These are phyloP conservation scores for Antedon mediterranea DNA, from an alignment of 53 echinoderm and acorn worm species.

Conservation along the genomic window DNA sequence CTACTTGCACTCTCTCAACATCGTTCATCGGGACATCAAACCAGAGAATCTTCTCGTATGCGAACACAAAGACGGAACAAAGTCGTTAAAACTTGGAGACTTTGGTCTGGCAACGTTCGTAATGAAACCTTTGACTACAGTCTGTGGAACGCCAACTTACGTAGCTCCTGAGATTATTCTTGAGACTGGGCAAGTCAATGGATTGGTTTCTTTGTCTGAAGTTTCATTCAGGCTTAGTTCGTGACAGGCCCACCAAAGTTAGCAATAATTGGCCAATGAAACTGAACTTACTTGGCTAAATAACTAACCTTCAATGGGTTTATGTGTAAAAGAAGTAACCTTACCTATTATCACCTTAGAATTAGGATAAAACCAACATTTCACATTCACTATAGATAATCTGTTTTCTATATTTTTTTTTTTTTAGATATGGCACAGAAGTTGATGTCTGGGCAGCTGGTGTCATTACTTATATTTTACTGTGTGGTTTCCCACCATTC, in stretches of 20 bases:
- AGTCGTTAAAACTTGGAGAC: slow-evolving; percentile 92
- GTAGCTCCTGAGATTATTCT: slow-evolving; percentile 96
- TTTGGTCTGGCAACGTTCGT: slow-evolving; percentile 89
- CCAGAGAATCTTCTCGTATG: slow-evolving; percentile 93
- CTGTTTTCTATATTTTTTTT: neutral
- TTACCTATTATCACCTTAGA: too few relatives aligned
- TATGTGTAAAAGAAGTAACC: too few relatives aligned
- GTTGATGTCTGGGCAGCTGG: slow-evolving; percentile 99
- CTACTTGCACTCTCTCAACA: slow-evolving; percentile 80
- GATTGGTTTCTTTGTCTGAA: too few relatives aligned
- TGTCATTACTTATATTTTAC: slow-evolving; percentile 82
- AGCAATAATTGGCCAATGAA: too few relatives aligned
- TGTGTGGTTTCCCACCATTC: slow-evolving; percentile 98
- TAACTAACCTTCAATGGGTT: too few relatives aligned
- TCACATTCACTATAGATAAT: too few relatives aligned
- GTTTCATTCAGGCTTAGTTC: too few relatives aligned
- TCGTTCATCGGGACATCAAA: slow-evolving; percentile 97
- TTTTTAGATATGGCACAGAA: slow-evolving; percentile 63
- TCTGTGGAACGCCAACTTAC: slow-evolving; percentile 94
- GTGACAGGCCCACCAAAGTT: too few relatives aligned
- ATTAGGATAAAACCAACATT: too few relatives aligned
- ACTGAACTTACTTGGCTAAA: too few relatives aligned
- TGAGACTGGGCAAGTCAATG: slow-evolving; percentile 65
- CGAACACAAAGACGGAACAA: slow-evolving; percentile 84
- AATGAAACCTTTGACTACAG: slow-evolving; percentile 66